Base-by-base conservation (phyloP, 1,140 invertebrate genomes). In the Procambarus clarkii region DNA sequence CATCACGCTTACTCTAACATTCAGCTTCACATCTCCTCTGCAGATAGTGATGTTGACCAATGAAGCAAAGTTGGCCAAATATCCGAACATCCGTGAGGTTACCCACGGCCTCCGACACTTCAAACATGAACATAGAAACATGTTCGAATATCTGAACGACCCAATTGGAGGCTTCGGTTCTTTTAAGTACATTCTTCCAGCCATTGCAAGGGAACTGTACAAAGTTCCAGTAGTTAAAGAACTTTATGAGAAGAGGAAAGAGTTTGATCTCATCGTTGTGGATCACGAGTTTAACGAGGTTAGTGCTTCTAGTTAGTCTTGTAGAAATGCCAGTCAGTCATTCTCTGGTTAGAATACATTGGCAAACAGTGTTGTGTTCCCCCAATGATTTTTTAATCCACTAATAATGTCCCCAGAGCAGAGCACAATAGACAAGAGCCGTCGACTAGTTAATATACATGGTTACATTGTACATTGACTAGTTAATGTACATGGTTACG, bases 31-130 rank as follows among this genome's bases (percentile, higher is more conserved):
- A 58, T 69, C 21, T 11, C 15, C 2, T 45, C 71, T 45, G 0
- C 86, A 92, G 91, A 71, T 92, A 18, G 77, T 88, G 80, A 88
- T 88, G 86, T 46, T 92, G n/a, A 88, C 80, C 34, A 88, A 92
- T 50, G n/a, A 84, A 8, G 46, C 79, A 2, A 64, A 50, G 58
- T 46, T 69, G 18, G 78, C 82, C 46, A 71, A 92, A 3, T 81
- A 88, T 54, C 86, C 86, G 1, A 88, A 84, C 50, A 64, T 84
- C 13, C 11, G 9, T 21, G 82, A 92, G 46, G 45, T 92, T 80
- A 24, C 34, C 44, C 81, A 84, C 48, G 86, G 74, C 50, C 80
- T 92, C 4, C 24, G 45, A 2, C 48, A 88, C 18, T 92, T 92
- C 81, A 64, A 88, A 8, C 18, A 34, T 0, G 91, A 88, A 3